Evolutionary conservation across 2,113 vertebrate genomes (phyloP).

Genomic region (Empidonax traillii): DNA sequence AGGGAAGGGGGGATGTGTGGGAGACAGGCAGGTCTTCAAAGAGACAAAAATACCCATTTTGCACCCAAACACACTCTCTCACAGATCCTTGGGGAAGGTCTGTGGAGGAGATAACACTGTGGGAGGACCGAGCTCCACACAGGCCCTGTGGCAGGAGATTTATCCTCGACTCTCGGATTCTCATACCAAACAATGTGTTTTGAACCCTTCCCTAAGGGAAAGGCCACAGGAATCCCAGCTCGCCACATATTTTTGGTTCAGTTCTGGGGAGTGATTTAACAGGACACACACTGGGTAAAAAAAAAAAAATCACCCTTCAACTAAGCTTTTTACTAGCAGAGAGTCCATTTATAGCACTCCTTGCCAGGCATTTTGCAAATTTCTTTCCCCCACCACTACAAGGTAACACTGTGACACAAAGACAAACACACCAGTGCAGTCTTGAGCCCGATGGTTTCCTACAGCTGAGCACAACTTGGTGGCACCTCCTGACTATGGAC

Average conservation of each 20-base stretch:
- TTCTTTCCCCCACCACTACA: neutral
- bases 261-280: neutral
- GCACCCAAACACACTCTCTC: neutral
- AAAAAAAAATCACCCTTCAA: neutral
- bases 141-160: fast-evolving
- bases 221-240: neutral
- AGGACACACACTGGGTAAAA: neutral
- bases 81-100: neutral
- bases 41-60: neutral
- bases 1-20: neutral
- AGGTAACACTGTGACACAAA: neutral
- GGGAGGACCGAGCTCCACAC: neutral
- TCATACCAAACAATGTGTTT: neutral
- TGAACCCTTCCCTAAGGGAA: neutral
- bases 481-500: neutral
- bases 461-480: neutral
- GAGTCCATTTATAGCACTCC: neutral
- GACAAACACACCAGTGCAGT: neutral
- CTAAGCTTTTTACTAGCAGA: neutral
- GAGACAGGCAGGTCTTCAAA: neutral
- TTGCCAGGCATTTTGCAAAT: neutral
- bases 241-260: neutral
- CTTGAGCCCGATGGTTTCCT: neutral
- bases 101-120: neutral
- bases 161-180: neutral